Conservation (phyloP, 2,797 vertebrate species). For the Meda fulgida region DNA sequence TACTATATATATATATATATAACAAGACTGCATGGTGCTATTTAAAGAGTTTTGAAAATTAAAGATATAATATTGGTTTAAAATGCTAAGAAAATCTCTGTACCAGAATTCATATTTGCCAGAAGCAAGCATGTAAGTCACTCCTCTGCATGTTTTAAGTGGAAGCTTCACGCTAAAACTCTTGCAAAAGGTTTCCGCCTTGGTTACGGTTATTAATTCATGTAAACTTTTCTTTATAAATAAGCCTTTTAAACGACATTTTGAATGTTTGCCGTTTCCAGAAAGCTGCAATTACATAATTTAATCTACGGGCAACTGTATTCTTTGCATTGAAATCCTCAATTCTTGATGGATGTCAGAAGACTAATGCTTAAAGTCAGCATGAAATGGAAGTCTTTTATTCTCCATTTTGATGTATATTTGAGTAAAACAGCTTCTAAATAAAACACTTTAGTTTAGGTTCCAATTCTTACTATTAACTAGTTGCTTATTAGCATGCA, state of each 20-base stretch:
- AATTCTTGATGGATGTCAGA: conserved; percentile 66
- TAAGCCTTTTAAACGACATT: background rate
- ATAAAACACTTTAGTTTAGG: too few species aligned
- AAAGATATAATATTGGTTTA: background rate
- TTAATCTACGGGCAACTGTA: conserved; percentile 62
- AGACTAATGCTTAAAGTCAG: conserved; percentile 23
- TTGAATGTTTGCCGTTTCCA: conserved; percentile 16
- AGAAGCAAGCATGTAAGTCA: background rate
- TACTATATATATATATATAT: too few species aligned
- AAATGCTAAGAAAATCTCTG: background rate
- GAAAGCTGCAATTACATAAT: conserved; percentile 59
- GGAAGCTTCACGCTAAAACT: background rate
- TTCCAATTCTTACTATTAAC: too few species aligned
- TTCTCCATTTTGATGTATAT: background rate
- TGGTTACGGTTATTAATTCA: background rate
- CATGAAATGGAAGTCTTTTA: background rate
- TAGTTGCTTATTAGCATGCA: too few species aligned
- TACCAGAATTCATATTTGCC: background rate
- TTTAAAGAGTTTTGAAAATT: background rate
- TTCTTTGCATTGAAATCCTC: conserved; percentile 69
- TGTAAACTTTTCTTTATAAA: background rate
- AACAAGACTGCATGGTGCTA: background rate
- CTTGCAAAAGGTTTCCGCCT: background rate
- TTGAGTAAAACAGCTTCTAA: background rate
- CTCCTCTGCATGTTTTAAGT: background rate